Base-by-base conservation (phyloP, 2,797 vertebrate genomes). In the Philypnodon macrostomus region DNA sequence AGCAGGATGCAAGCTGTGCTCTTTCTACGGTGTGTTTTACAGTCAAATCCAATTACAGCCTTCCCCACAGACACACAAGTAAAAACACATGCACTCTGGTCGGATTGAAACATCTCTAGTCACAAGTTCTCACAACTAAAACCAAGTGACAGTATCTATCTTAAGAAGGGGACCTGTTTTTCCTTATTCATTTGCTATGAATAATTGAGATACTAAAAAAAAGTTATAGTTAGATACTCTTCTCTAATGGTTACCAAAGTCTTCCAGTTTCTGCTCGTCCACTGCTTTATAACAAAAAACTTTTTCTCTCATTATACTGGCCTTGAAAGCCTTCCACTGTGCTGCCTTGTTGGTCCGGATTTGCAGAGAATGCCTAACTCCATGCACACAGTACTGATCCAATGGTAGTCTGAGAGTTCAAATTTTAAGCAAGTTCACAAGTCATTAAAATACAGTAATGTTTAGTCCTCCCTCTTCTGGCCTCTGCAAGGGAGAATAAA, bases 21-120 rank as follows among this genome's bases (percentile, higher is more conserved):
- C 65, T 74, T 74, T 65, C 67, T 66, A 75, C 79, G 80, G 67
- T 59, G 74, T 58, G 53, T 58, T 80, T 47, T 55, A 53, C 61
- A 73, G 53, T 69, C 48, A 63, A 67, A 80, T 82, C 73, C 51
- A 79, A 78, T 81, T 80, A 71, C 50, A 53, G 47, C 35, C 7
- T 18, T 58, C 53, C 54, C 12, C 17, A 37, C 36, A 18, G 6
- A 71, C 47, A 40, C 50, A 38, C 52, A 10, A 19, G 24, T 18
- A 11, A 45, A 60, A 58, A 59, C 36, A 35, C 30, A 29, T 38
- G 29, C 39, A 31, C 15, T 59, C 21, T 44, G 49, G 54, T 58
- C 54, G 54, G 24, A 58, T 29, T 21, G 19, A 54, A 44, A 56
- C 29, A 17, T 16, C 8, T 35, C 32, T 7, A 18, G 37, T 24